A percentile compares a stretch with the other conserved stretches of the same genome.
Conservation (phyloP, 1,140 invertebrate genomes). For the Drosophila ambigua region DNA sequence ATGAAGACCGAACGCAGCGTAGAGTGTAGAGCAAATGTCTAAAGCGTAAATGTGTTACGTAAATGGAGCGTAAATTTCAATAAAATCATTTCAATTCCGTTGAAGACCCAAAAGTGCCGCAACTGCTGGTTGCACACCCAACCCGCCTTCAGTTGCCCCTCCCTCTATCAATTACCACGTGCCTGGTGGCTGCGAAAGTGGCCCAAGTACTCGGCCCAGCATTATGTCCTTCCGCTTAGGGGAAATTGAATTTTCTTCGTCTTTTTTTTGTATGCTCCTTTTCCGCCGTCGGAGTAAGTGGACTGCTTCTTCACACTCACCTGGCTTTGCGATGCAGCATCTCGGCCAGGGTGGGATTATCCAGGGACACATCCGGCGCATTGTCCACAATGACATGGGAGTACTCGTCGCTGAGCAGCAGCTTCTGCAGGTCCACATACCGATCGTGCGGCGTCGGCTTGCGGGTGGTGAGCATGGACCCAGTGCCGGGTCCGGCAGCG, state of each 20-base stretch:
- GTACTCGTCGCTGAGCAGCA: conserved; percentile 68
- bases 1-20: conserved; percentile 9
- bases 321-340: conserved; percentile 86
- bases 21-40: conserved; percentile 64
- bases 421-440: conserved; percentile 85
- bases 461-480: conserved; percentile 46
- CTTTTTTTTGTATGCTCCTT: conserved; percentile 23
- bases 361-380: conserved; percentile 83
- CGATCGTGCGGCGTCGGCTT: conserved; percentile 84
- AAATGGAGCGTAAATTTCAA: conserved; percentile 83
- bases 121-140: conserved; percentile 38
- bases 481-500: conserved; percentile 35
- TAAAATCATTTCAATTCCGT: conserved; percentile 81
- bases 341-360: conserved; percentile 88
- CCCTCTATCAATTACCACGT: conserved; percentile 44
- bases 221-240: conserved; percentile 71
- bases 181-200: conserved; percentile 44
- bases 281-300: conserved; percentile 4
- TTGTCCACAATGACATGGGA: conserved; percentile 83
- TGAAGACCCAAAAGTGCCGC: conserved; percentile 68
- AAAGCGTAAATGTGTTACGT: conserved; percentile 82
- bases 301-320: conserved; percentile 84
- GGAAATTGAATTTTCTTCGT: conserved; percentile 77
- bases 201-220: conserved; percentile 37
- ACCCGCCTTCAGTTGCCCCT: too few relatives aligned